Conservation (phyloP, 2,888 invertebrate species). For the Theodoxus fluviatilis region DNA sequence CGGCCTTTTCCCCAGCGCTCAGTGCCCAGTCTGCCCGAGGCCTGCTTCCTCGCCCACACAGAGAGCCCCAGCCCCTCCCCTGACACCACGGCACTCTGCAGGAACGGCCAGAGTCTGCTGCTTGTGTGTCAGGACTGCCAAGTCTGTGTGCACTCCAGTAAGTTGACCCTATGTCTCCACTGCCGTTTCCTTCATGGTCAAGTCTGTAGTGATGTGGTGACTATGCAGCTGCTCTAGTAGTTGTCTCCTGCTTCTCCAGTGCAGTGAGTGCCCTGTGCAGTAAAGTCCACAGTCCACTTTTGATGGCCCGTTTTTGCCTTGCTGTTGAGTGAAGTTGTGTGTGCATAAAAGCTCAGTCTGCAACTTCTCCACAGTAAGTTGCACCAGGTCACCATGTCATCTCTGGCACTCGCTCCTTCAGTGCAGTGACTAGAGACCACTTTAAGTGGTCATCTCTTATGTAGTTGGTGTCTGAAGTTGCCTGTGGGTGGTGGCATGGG, state of each 20-base stretch:
- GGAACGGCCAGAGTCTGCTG: constrained; percentile 64
- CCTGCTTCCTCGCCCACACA: constrained; percentile 59
- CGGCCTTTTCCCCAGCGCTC: constrained; percentile 40
- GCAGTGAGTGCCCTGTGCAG: background rate
- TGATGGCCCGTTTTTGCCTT: background rate
- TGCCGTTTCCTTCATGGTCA: background rate
- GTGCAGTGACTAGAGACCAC: too few species aligned
- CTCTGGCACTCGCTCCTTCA: too few species aligned
- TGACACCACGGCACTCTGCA: constrained; percentile 45
- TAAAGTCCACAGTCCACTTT: background rate
- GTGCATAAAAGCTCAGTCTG: background rate
- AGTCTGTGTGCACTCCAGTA: constrained; percentile 71
- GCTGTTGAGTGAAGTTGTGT: background rate
- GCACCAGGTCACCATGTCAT: too few species aligned
- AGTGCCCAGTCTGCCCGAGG: constrained; percentile 60
- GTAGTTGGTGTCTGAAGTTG: too few species aligned
- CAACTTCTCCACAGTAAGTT: too few species aligned
- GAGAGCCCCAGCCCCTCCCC: constrained; percentile 46
- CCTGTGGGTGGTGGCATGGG: too few species aligned
- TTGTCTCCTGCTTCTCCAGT: background rate
- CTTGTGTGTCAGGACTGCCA: constrained; percentile 70
- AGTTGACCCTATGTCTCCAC: constrained; percentile 34
- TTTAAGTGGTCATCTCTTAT: too few species aligned
- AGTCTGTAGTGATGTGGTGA: background rate
- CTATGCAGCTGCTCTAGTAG: background rate